phyloP scores from a whole-genome alignment of 2,797 vertebrate species.

The Lagocephalus sceleratus region DNA sequence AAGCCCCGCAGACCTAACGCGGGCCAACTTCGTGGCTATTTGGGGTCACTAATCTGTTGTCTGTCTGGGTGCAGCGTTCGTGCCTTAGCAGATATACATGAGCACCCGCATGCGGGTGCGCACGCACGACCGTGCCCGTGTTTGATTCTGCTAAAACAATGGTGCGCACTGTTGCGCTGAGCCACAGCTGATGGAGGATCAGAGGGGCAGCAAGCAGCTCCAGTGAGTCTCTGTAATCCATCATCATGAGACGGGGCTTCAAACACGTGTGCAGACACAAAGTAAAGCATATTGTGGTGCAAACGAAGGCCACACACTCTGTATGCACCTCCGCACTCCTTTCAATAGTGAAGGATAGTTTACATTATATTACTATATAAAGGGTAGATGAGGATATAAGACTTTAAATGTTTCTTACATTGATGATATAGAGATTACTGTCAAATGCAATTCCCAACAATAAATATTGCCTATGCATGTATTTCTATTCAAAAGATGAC shows the following conservation, averaged over 20 bases:
- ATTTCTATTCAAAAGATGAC: slow-evolving; percentile 16
- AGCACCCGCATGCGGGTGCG: slow-evolving; percentile 9
- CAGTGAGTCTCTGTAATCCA: slow-evolving; percentile 64
- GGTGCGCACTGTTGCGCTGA: slow-evolving; percentile 58
- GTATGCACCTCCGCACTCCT: slow-evolving; percentile 5
- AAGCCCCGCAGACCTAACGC: slow-evolving; percentile 49
- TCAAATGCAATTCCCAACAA: too few species aligned
- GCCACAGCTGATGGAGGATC: slow-evolving; percentile 62
- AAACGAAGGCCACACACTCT: slow-evolving; percentile 9
- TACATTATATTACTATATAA: too few species aligned
- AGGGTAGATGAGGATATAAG: too few species aligned
- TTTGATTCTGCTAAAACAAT: slow-evolving; percentile 54
- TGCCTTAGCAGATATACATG: slow-evolving; percentile 11
- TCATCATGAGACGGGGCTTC: slow-evolving; percentile 60
- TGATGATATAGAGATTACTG: too few species aligned
- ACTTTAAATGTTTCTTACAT: too few species aligned
- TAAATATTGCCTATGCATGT: too few species aligned
- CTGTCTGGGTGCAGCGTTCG: slow-evolving; percentile 30
- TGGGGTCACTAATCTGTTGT: slow-evolving; percentile 62
- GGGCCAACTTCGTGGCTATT: slow-evolving; percentile 45
- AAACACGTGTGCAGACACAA: slow-evolving; percentile 19
- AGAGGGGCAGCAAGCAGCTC: slow-evolving; percentile 54
- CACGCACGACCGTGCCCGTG: slow-evolving; percentile 3
- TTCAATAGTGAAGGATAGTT: too few species aligned
- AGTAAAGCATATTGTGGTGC: slow-evolving; percentile 1